These are phyloP conservation scores for Acleris literana DNA, from an alignment of 2,888 invertebrate genomes.

Conservation along the genomic window DNA sequence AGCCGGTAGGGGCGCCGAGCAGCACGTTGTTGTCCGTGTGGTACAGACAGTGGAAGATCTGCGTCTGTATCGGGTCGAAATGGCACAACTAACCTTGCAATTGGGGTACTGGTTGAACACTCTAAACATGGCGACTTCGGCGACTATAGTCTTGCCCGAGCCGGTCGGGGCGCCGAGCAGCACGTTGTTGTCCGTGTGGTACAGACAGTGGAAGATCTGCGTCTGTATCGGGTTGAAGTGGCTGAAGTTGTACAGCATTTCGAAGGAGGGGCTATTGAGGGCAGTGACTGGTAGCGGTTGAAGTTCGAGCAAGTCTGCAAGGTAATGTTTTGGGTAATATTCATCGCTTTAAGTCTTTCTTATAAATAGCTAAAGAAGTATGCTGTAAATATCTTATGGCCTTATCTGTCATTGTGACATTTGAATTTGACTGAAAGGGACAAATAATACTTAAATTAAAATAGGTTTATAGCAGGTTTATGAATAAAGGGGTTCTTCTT, in stretches of 20 bases:
- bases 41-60: conserved; percentile 98
- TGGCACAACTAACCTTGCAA: conserved; percentile 84
- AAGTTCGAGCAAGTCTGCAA: conserved; percentile 91
- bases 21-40: conserved; percentile 97
- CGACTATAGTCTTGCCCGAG: conserved; percentile 99
- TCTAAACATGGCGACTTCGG: conserved; percentile 98
- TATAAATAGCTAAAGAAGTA: too few relatives aligned
- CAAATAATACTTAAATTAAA: too few relatives aligned
- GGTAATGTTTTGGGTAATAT: neutral
- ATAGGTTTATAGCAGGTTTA: too few relatives aligned
- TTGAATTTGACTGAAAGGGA: too few relatives aligned
- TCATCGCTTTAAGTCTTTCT: too few relatives aligned
- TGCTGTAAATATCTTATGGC: too few relatives aligned
- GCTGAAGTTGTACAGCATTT: conserved; percentile 93
- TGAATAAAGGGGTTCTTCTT: too few relatives aligned
- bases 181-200: conserved; percentile 96
- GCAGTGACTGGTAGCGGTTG: conserved; percentile 94
- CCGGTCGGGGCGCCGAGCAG: conserved; percentile 98
- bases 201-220: conserved; percentile 98
- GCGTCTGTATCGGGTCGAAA: conserved; percentile 85
- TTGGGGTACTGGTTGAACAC: conserved; percentile 92
- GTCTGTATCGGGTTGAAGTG: conserved; percentile 99
- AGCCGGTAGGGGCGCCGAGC: too few relatives aligned
- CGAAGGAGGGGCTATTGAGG: conserved; percentile 89
- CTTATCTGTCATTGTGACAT: too few relatives aligned